These are phyloP conservation scores for Cosmia trapezina DNA, from an alignment of 2,888 invertebrate species.

Conservation along the genomic window DNA sequence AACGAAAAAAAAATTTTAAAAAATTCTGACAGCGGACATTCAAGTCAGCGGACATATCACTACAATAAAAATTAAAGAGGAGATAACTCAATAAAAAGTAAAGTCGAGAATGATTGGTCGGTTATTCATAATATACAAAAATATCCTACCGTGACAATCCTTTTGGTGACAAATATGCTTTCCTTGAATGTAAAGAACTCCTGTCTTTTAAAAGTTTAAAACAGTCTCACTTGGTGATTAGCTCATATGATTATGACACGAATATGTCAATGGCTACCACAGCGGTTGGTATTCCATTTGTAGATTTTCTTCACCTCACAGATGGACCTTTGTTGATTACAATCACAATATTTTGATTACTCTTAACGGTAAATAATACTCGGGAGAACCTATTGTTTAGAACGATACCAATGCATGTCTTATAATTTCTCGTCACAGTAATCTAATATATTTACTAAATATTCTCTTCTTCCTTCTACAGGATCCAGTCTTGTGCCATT, in stretches of 20 bases:
- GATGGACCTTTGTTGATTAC: constrained; percentile 16
- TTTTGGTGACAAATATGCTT: not conserved
- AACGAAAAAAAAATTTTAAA: too few species aligned
- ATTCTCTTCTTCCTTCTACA: not conserved
- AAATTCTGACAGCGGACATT: too few species aligned
- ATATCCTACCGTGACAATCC: not conserved
- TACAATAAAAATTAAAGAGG: not conserved
- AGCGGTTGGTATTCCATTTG: not conserved
- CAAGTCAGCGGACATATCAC: not conserved
- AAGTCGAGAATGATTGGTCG: not conserved
- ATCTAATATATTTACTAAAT: not conserved
- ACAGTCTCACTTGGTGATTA: not conserved
- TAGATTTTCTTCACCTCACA: not conserved
- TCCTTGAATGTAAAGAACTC: not conserved
- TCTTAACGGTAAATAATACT: not conserved
- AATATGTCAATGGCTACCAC: not conserved
- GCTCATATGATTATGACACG: not conserved
- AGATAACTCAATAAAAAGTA: not conserved
- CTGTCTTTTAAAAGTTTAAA: not conserved
- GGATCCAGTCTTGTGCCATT: not conserved
- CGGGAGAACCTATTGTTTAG: constrained; percentile 6
- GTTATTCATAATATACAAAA: not conserved
- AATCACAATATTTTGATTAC: constrained; percentile 1
- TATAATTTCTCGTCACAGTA: too few species aligned
- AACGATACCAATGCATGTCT: not conserved